Evolutionary conservation across 1,140 invertebrate genomes (phyloP).

Genomic region (Zaprionus nigranus): DNA sequence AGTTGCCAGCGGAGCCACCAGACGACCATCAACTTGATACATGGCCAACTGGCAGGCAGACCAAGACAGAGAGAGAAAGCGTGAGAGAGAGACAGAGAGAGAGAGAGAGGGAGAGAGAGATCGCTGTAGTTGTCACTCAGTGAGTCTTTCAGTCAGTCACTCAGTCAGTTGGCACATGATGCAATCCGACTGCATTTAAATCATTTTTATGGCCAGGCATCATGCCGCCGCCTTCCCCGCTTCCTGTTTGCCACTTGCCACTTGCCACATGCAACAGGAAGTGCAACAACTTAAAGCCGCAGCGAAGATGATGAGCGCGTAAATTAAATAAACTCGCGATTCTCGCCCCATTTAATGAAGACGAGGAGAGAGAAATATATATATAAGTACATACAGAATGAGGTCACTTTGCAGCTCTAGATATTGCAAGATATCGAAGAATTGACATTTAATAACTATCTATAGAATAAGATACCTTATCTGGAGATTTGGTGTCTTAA

Average conservation of each 20-base stretch:
- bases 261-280: slow-evolving; percentile 28
- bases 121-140: slow-evolving; percentile 48
- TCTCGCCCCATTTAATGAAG: not conserved
- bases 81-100: not conserved
- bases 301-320: not conserved
- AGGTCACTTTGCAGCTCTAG: too few relatives aligned
- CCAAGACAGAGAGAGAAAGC: not conserved
- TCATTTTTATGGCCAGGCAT: slow-evolving; percentile 65
- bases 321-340: slow-evolving; percentile 1
- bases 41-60: slow-evolving; percentile 36
- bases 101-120: not conserved
- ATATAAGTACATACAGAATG: too few relatives aligned
- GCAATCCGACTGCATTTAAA: slow-evolving; percentile 68
- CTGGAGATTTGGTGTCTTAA: too few relatives aligned
- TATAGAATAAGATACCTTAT: too few relatives aligned
- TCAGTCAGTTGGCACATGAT: slow-evolving; percentile 54
- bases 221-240: slow-evolving; percentile 19
- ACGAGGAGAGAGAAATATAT: too few relatives aligned
- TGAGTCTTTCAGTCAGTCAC: slow-evolving; percentile 18
- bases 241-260: slow-evolving; percentile 4
- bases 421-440: too few relatives aligned
- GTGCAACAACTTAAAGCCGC: slow-evolving; percentile 3
- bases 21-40: slow-evolving; percentile 69
- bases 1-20: slow-evolving; percentile 60
- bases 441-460: too few relatives aligned